Evolutionary conservation across 53 echinoderm and acorn worm genomes (phyloP).

Genomic region (Astropecten irregularis): DNA sequence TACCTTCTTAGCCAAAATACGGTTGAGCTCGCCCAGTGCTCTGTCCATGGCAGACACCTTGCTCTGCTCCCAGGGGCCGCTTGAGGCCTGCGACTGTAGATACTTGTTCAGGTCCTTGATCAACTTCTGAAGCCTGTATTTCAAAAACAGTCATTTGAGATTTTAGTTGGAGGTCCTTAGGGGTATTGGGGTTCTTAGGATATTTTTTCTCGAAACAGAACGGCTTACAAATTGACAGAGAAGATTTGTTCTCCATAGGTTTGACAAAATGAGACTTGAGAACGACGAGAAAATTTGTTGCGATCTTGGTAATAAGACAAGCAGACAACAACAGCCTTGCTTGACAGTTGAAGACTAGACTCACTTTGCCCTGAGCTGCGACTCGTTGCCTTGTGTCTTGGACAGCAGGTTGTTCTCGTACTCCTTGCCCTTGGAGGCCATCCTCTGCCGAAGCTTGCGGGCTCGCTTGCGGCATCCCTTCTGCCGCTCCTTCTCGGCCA

Average conservation of each 20-base stretch:
- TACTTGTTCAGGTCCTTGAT: conserved; percentile 96
- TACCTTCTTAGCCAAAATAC: conserved; percentile 95
- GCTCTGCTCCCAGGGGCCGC: conserved; percentile 86
- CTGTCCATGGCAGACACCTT: conserved; percentile 95
- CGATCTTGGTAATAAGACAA: too few species aligned
- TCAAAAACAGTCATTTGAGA: too few species aligned
- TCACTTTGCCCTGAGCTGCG: conserved; percentile 91
- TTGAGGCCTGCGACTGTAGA: conserved; percentile 75
- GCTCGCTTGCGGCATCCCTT: conserved; percentile 87
- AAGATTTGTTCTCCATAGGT: too few species aligned
- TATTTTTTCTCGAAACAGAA: too few species aligned
- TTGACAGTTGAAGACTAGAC: conserved; percentile 4
- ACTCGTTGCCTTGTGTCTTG: conserved; percentile 86
- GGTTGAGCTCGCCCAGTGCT: conserved; percentile 89
- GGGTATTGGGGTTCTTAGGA: too few species aligned
- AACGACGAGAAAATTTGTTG: too few species aligned
- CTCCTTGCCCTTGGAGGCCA: conserved; percentile 92
- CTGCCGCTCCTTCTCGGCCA: conserved; percentile 95
- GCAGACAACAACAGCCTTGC: too few species aligned
- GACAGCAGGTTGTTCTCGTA: conserved; percentile 94
- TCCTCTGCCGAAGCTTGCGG: conserved; percentile 89
- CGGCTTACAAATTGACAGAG: too few species aligned
- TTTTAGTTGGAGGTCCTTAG: too few species aligned
- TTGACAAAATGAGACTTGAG: too few species aligned
- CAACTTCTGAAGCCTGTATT: conserved; percentile 86